phyloP scores from a whole-genome alignment of 2,888 invertebrate genomes.

The Dicycla oo region DNA sequence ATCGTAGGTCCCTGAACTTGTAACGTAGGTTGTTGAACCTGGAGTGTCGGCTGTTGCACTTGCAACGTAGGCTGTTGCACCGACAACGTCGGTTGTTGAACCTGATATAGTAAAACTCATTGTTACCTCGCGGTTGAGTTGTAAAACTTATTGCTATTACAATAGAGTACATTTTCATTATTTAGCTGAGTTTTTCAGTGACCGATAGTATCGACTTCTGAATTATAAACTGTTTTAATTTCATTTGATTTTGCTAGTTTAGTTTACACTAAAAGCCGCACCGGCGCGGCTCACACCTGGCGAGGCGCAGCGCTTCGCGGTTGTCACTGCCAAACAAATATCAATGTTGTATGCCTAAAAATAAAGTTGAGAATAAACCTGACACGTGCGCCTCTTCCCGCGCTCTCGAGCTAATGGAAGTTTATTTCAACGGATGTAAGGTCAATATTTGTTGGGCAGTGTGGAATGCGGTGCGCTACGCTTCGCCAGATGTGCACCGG shows the following conservation, averaged over 20 bases:
- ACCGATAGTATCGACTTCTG: no score
- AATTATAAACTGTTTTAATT: not conserved
- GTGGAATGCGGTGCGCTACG: no score
- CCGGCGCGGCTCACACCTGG: no score
- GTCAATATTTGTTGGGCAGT: no score
- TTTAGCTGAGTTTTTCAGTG: not conserved
- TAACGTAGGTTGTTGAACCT: slow-evolving; percentile 78
- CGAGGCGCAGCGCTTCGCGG: no score
- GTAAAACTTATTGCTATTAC: not conserved
- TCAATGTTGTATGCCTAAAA: no score
- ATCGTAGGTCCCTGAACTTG: slow-evolving; percentile 58
- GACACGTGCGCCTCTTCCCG: no score
- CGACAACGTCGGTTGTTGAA: slow-evolving; percentile 66
- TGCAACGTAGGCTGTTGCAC: slow-evolving; percentile 80
- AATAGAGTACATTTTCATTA: not conserved
- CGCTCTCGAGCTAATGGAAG: no score
- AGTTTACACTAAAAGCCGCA: not conserved
- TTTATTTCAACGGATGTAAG: no score
- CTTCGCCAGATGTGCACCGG: no score
- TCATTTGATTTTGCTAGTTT: not conserved
- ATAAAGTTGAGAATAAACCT: no score
- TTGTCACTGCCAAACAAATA: no score
- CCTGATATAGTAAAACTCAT: slow-evolving; percentile 13
- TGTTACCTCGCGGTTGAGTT: not conserved
- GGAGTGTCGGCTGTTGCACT: slow-evolving; percentile 80